Evolutionary conservation across 2,797 vertebrate species (phyloP).

Genomic region (Molossus alvarezi): DNA sequence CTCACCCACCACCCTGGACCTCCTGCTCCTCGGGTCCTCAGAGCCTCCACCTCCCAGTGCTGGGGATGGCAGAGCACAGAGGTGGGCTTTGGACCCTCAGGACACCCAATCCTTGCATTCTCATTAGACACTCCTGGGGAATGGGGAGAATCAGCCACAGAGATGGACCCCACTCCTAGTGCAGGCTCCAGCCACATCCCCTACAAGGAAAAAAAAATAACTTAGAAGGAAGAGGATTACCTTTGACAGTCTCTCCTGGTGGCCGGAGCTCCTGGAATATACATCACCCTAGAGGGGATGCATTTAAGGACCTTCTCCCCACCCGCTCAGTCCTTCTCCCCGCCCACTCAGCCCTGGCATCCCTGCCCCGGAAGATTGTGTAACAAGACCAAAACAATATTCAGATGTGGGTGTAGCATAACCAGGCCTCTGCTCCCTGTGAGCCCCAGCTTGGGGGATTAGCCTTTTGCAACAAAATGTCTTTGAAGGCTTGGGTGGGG

Average conservation of each 20-base stretch:
- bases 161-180: neutral
- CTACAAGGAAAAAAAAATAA: neutral
- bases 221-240: neutral
- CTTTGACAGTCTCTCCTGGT: conserved; percentile 35
- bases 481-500: conserved; percentile 61
- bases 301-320: conserved; percentile 69
- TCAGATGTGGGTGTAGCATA: conserved; percentile 42
- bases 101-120: neutral
- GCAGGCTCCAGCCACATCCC: neutral
- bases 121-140: neutral
- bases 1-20: neutral
- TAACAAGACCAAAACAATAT: conserved; percentile 66
- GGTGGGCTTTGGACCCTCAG: neutral
- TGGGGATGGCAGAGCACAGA: neutral
- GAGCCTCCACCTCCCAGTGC: neutral
- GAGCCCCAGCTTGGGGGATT: conserved; percentile 64
- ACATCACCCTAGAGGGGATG: neutral
- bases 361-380: conserved; percentile 65
- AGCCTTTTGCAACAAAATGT: conserved; percentile 49
- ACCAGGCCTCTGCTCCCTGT: neutral
- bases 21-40: neutral
- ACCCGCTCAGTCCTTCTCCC: neutral
- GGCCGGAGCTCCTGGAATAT: conserved; percentile 31
- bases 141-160: neutral
- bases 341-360: neutral